Evolutionary conservation across 2,113 vertebrate species (phyloP).

Genomic region (Plectropomus leopardus): DNA sequence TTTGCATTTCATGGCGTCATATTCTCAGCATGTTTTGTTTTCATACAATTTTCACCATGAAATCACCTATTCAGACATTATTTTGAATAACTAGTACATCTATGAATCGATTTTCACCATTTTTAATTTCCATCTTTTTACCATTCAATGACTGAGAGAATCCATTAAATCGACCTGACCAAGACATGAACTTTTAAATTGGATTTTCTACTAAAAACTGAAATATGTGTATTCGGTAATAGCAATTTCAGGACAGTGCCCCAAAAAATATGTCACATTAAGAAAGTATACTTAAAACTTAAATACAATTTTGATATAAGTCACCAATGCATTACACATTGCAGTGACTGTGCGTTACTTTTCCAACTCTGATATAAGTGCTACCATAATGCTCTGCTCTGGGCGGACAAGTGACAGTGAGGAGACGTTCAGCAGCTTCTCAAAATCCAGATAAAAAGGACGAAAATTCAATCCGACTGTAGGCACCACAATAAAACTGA

Average conservation of each 20-base stretch:
- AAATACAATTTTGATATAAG: not conserved
- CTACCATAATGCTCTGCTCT: conserved; percentile 32
- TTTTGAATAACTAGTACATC: not conserved
- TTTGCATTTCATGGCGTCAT: not conserved
- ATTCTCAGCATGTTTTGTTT: conserved; percentile 2
- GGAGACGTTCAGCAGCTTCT: conserved; percentile 48
- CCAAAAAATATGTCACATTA: not conserved
- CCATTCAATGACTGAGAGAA: conserved; percentile 3
- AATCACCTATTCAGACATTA: not conserved
- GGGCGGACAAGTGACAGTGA: conserved; percentile 27
- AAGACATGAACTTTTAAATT: not conserved
- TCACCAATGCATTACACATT: not conserved
- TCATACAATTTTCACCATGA: not conserved
- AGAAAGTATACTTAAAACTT: not conserved
- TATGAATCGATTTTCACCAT: not conserved
- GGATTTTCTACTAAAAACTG: not conserved
- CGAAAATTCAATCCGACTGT: conserved; percentile 65
- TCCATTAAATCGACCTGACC: not conserved
- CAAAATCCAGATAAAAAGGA: conserved; percentile 56
- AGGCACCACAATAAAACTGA: conserved; percentile 58
- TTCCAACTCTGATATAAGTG: conserved; percentile 17
- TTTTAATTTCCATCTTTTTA: not conserved
- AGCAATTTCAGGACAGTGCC: not conserved
- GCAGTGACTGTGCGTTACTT: conserved; percentile 7
- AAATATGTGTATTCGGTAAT: not conserved